Evolutionary conservation across 2,888 invertebrate species (phyloP).

Genomic region (Andrena bicolor): DNA sequence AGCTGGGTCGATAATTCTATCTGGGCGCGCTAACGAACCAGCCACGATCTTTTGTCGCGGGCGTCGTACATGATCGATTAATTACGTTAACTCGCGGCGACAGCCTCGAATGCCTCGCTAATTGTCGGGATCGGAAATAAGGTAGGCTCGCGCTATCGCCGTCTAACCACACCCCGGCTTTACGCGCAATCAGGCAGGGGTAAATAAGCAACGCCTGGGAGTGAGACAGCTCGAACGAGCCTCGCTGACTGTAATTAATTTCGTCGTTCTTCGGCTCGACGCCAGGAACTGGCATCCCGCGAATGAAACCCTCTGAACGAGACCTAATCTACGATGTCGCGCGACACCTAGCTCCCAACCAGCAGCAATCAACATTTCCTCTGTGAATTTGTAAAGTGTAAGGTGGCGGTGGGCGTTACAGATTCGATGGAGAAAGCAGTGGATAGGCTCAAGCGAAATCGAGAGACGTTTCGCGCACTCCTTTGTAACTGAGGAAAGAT

Average conservation of each 20-base stretch:
- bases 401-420: no score
- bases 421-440: no score
- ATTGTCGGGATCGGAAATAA: constrained; percentile 38
- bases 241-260: constrained; percentile 39
- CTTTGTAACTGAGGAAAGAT: neutral
- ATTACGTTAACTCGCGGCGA: constrained; percentile 38
- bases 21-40: constrained; percentile 40
- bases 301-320: neutral
- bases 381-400: no score
- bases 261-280: constrained; percentile 2
- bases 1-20: constrained; percentile 45
- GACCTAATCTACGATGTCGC: neutral
- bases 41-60: constrained; percentile 40
- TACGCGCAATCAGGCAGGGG: neutral
- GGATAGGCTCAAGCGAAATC: no score
- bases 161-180: neutral
- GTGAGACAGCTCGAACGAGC: neutral
- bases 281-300: neutral
- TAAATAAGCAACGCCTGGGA: constrained; percentile 8
- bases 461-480: no score
- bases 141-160: neutral
- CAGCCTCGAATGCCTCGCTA: constrained; percentile 41
- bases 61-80: constrained; percentile 48
- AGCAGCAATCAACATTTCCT: no score
- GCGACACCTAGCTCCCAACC: neutral